Conservation (phyloP, 2,113 vertebrate genomes). For the Cervus canadensis region DNA sequence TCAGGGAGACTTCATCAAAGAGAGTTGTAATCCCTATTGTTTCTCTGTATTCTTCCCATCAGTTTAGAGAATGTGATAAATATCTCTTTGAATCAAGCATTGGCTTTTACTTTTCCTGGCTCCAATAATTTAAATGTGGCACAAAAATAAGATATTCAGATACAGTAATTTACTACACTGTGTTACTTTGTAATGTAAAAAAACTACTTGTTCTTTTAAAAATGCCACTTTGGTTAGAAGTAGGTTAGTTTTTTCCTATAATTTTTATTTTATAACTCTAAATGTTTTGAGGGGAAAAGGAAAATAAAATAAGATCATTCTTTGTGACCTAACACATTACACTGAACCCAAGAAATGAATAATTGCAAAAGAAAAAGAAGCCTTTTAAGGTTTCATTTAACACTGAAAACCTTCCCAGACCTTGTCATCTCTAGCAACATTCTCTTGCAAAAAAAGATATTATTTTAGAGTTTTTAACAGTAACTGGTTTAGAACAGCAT, state of each 20-base stretch:
- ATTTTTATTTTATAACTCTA: constrained; percentile 5
- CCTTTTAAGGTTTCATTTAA: constrained; percentile 39
- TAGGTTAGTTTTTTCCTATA: not conserved
- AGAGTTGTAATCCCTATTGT: constrained; percentile 70
- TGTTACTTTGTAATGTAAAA: not conserved
- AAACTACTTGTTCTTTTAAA: not conserved
- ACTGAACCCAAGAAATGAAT: constrained; percentile 31
- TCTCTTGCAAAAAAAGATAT: constrained; percentile 32
- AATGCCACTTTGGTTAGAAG: not conserved
- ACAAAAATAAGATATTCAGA: constrained; percentile 39
- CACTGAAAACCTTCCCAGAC: constrained; percentile 46
- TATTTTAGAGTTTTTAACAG: constrained; percentile 31
- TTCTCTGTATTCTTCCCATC: constrained; percentile 67
- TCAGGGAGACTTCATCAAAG: constrained; percentile 67
- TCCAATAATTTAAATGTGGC: constrained; percentile 22
- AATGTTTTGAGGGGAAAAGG: not conserved
- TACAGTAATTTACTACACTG: constrained; percentile 38
- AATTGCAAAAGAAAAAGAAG: constrained; percentile 26
- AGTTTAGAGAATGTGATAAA: constrained; percentile 62
- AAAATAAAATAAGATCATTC: constrained; percentile 8
- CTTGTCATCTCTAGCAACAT: not conserved
- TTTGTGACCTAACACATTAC: constrained; percentile 16
- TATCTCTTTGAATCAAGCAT: constrained; percentile 50
- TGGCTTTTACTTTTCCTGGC: constrained; percentile 59
- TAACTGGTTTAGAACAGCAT: not conserved